phyloP scores from a whole-genome alignment of 2,113 vertebrate species.

The Cinclus mexicanus region DNA sequence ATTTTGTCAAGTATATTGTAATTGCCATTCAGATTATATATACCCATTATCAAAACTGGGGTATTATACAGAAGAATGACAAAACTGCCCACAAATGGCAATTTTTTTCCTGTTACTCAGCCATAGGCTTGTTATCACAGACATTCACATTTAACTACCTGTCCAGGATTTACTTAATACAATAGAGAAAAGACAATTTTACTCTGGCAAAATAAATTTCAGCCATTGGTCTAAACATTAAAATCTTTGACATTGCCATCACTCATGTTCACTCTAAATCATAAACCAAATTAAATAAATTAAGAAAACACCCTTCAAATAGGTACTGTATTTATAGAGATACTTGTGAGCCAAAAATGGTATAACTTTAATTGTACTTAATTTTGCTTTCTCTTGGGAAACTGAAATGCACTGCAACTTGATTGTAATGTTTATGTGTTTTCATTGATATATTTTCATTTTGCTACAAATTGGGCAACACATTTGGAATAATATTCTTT shows the following conservation, averaged over 20 bases:
- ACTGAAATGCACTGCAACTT: neutral
- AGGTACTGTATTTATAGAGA: neutral
- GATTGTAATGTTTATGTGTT: neutral
- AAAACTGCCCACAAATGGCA: neutral
- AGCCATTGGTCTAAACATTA: neutral
- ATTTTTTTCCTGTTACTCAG: neutral
- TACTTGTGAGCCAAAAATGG: neutral
- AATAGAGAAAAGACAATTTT: neutral
- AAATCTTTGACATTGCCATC: neutral
- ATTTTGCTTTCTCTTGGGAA: neutral
- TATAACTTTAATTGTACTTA: neutral
- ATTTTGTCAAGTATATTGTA: neutral
- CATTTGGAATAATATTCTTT: neutral
- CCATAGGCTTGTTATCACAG: neutral
- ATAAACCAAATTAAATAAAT: neutral
- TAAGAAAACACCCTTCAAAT: neutral
- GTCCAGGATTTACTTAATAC: neutral
- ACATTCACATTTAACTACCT: neutral
- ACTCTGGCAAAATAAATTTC: neutral
- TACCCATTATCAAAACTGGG: neutral
- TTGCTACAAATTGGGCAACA: neutral
- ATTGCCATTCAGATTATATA: neutral
- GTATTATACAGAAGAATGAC: neutral
- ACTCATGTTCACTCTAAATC: neutral
- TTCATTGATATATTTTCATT: neutral